A percentile compares a stretch with the other conserved stretches of the same genome.
These are phyloP conservation scores for Polyploca ridens DNA, from an alignment of 2,888 invertebrate genomes.

Conservation along the genomic window DNA sequence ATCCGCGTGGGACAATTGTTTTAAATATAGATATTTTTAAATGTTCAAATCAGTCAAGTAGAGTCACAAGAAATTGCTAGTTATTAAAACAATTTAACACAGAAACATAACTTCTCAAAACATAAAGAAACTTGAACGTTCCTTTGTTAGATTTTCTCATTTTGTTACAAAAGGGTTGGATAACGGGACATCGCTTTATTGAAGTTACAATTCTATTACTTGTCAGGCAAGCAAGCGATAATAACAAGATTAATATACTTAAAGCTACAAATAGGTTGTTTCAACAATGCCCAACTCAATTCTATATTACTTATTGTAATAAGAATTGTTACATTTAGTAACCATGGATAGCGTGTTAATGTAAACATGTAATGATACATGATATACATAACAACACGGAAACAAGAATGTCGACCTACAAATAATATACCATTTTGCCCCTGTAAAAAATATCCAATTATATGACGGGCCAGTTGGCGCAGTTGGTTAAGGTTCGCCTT, in stretches of 20 bases:
- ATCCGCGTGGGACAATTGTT: too few relatives aligned
- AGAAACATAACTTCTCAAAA: not conserved
- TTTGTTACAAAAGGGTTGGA: not conserved
- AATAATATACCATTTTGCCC: too few relatives aligned
- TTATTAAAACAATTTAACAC: not conserved
- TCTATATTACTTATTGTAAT: not conserved
- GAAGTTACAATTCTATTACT: not conserved
- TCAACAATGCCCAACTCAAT: not conserved
- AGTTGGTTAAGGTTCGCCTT: too few relatives aligned
- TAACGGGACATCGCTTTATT: not conserved
- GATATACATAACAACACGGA: too few relatives aligned
- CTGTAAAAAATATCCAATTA: too few relatives aligned
- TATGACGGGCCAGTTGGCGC: too few relatives aligned
- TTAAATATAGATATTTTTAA: not conserved
- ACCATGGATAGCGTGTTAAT: too few relatives aligned
- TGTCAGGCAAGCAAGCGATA: not conserved
- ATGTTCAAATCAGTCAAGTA: not conserved
- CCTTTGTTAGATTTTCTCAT: not conserved
- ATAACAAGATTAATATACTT: not conserved
- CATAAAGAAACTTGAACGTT: not conserved
- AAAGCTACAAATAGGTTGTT: not conserved
- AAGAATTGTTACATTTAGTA: too few relatives aligned
- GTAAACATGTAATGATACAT: too few relatives aligned
- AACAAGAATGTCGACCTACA: too few relatives aligned
- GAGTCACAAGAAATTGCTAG: not conserved